These are phyloP conservation scores for Bombus soroeensis DNA, from an alignment of 1,140 invertebrate species.

Conservation along the genomic window DNA sequence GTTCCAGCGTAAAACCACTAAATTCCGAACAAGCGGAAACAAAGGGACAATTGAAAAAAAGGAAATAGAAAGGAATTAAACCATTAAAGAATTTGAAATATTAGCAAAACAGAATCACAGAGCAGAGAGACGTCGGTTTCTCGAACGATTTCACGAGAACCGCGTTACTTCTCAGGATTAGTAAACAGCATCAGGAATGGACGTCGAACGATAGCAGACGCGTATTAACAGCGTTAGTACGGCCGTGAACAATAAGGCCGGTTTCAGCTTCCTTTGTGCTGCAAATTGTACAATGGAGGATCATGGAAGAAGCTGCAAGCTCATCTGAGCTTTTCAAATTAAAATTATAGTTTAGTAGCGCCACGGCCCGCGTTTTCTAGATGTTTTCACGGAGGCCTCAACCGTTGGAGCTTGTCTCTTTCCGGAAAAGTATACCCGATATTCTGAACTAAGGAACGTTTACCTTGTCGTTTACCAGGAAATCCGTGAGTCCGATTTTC, in stretches of 20 bases:
- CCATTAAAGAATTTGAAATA: neutral
- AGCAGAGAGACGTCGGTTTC: neutral
- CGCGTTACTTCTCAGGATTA: conserved; percentile 65
- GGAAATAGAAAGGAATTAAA: neutral
- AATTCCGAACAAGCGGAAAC: neutral
- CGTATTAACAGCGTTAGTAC: conserved; percentile 50
- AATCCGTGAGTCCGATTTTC: neutral
- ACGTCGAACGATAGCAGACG: conserved; percentile 44
- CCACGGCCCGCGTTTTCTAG: conserved; percentile 6
- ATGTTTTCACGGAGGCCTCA: conserved; percentile 2
- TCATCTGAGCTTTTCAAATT: conserved; percentile 77
- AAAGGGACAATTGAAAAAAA: neutral
- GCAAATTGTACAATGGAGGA: conserved; percentile 68
- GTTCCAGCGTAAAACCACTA: neutral
- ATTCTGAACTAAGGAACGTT: neutral
- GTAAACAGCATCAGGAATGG: conserved; percentile 54
- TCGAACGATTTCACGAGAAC: conserved; percentile 17
- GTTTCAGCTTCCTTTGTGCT: conserved; percentile 74
- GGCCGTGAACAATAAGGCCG: conserved; percentile 77
- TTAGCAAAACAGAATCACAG: neutral
- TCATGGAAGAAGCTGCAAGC: conserved; percentile 2
- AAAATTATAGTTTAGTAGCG: conserved; percentile 77
- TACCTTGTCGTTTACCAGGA: neutral
- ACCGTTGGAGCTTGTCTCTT: neutral
- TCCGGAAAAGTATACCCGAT: neutral